phyloP scores from a whole-genome alignment of 1,140 invertebrate genomes.

The Vollenhovia emeryi region DNA sequence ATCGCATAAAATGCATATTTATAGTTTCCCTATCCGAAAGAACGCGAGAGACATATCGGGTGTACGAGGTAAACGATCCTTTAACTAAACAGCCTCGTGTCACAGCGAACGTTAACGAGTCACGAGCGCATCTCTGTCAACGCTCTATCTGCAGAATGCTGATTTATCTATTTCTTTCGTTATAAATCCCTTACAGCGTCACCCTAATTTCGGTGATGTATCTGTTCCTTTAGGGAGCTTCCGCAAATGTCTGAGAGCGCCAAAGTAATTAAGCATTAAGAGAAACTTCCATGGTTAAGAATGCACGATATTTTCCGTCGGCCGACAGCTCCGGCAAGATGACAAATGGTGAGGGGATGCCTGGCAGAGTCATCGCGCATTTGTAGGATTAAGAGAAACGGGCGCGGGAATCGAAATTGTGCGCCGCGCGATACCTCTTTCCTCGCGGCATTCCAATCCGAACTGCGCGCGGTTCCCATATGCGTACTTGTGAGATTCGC shows the following conservation, averaged over 20 bases:
- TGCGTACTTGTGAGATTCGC: background rate
- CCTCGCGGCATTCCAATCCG: background rate
- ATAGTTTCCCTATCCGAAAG: background rate
- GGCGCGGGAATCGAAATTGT: background rate
- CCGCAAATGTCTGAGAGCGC: slow-evolving; percentile 17
- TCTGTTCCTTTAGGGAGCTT: background rate
- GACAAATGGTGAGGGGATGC: slow-evolving; percentile 10
- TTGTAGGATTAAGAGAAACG: slow-evolving; percentile 44
- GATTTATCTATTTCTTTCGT: background rate
- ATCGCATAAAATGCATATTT: background rate
- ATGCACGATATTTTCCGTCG: slow-evolving; percentile 33
- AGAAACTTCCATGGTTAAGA: slow-evolving; percentile 24
- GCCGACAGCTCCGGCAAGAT: slow-evolving; percentile 24
- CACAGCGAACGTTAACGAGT: background rate
- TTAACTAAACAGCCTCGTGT: background rate
- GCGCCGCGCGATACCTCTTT: background rate
- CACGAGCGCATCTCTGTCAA: background rate
- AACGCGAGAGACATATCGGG: background rate
- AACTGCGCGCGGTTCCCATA: background rate
- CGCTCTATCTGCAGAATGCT: background rate
- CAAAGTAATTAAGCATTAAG: slow-evolving; percentile 40
- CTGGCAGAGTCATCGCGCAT: background rate
- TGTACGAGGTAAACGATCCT: background rate
- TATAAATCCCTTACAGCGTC: background rate
- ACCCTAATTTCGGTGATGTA: background rate